Percentiles rank a stretch among this genome's conserved stretches.
Evolutionary conservation across 2,113 vertebrate species (phyloP).

Genomic region (Xyrauchen texanus): DNA sequence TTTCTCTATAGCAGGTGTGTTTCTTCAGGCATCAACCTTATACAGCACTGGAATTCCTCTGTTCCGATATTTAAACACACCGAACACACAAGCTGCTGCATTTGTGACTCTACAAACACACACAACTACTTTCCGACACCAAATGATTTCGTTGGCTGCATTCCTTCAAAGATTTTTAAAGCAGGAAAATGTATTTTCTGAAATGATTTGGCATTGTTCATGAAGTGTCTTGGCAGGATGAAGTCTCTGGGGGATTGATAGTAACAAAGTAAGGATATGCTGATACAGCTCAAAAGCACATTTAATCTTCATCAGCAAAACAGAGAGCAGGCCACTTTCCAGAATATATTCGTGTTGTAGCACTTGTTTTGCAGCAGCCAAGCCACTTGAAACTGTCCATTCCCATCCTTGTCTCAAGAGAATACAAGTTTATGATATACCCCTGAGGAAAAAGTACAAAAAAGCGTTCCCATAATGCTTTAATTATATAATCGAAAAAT

Average conservation of each 20-base stretch:
- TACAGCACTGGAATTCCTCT: neutral
- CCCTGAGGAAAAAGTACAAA: neutral
- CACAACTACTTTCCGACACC: conserved; percentile 54
- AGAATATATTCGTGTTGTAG: conserved; percentile 73
- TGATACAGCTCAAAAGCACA: conserved; percentile 86
- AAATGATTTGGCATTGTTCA: conserved; percentile 81
- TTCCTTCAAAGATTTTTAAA: conserved; percentile 57
- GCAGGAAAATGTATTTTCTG: conserved; percentile 74
- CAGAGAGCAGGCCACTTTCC: conserved; percentile 64
- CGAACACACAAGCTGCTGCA: neutral
- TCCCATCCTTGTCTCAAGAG: conserved; percentile 76
- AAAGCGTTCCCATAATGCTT: neutral
- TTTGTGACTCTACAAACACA: conserved; percentile 24
- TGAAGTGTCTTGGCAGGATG: conserved; percentile 83
- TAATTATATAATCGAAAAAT: neutral
- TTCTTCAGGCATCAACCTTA: neutral
- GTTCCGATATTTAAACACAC: conserved; percentile 22
- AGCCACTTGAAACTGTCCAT: conserved; percentile 56
- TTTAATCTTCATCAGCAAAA: conserved; percentile 80
- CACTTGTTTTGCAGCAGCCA: conserved; percentile 1
- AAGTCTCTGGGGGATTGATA: conserved; percentile 81
- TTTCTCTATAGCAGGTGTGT: conserved; percentile 5
- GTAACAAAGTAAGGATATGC: conserved; percentile 83
- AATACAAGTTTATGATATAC: conserved; percentile 53
- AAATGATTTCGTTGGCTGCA: conserved; percentile 63